These are phyloP conservation scores for Pogonocherus hispidulus DNA, from an alignment of 2,888 invertebrate genomes.

Conservation along the genomic window DNA sequence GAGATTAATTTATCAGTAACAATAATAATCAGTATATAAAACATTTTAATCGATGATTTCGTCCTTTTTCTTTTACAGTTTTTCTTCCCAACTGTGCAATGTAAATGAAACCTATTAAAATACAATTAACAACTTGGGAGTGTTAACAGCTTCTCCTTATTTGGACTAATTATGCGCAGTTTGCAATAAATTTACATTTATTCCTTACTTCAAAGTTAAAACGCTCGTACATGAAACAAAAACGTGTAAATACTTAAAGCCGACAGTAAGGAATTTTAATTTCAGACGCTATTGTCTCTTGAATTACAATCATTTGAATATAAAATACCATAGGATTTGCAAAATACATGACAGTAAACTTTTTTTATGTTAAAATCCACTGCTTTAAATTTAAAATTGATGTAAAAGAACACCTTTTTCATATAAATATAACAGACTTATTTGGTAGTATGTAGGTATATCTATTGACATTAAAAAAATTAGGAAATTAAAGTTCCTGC, in stretches of 20 bases:
- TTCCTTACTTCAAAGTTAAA: constrained; percentile 41
- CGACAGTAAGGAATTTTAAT: constrained; percentile 50
- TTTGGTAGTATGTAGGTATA: neutral
- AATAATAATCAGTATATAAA: neutral
- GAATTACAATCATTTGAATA: constrained; percentile 33
- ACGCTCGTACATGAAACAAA: constrained; percentile 42
- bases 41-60: constrained; percentile 14
- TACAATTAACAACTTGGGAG: constrained; percentile 48
- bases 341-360: neutral
- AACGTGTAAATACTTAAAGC: constrained; percentile 50
- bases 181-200: constrained; percentile 49
- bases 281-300: constrained; percentile 34
- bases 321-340: constrained; percentile 1
- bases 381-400: neutral
- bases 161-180: constrained; percentile 45
- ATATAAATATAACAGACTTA: neutral
- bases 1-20: no score
- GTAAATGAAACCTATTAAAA: constrained; percentile 43
- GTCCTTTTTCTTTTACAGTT: neutral
- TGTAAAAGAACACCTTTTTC: neutral
- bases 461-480: neutral
- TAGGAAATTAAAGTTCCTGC: neutral
- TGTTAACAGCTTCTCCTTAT: constrained; percentile 45
- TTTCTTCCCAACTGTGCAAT: constrained; percentile 23
- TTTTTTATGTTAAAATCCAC: neutral